A percentile compares a stretch with the other conserved stretches of the same genome.
Conservation (phyloP, 2,113 vertebrate genomes). For the Ammodytes dubius region DNA sequence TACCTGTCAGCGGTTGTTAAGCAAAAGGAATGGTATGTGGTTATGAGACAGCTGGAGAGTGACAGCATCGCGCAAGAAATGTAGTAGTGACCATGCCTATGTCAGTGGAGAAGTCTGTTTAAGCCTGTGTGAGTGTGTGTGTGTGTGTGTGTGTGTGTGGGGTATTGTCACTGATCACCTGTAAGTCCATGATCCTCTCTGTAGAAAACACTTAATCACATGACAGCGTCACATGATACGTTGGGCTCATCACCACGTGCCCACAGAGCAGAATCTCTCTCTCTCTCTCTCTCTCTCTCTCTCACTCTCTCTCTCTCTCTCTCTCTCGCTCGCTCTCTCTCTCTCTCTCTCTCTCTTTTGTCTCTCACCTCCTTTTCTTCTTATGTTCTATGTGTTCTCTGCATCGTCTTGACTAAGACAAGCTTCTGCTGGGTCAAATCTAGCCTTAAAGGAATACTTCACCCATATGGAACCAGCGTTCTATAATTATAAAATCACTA, state of each 20-base stretch:
- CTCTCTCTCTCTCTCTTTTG: background rate
- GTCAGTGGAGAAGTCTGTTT: slow-evolving; percentile 47
- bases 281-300: background rate
- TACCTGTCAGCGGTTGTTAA: background rate
- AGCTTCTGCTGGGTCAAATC: background rate
- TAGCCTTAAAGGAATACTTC: too few relatives aligned
- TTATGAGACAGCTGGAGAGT: background rate
- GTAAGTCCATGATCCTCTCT: slow-evolving; percentile 79
- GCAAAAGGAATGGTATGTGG: background rate
- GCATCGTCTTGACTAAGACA: background rate
- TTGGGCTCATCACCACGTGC: slow-evolving; percentile 33
- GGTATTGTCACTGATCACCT: slow-evolving; percentile 63
- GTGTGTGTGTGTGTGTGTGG: slow-evolving; percentile 34
- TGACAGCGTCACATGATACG: slow-evolving; percentile 65
- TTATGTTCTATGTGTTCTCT: background rate
- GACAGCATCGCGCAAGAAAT: background rate
- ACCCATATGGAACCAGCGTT: too few relatives aligned
- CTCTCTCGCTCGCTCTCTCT: background rate
- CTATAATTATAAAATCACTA: too few relatives aligned
- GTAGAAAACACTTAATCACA: slow-evolving; percentile 55
- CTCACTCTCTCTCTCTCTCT: background rate
- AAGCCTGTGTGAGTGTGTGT: slow-evolving; percentile 36
- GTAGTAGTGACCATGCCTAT: slow-evolving; percentile 26
- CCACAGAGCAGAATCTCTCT: background rate
- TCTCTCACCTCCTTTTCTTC: background rate